Base-by-base conservation (phyloP, 2,113 vertebrate species). In the Macrotis lagotis region DNA sequence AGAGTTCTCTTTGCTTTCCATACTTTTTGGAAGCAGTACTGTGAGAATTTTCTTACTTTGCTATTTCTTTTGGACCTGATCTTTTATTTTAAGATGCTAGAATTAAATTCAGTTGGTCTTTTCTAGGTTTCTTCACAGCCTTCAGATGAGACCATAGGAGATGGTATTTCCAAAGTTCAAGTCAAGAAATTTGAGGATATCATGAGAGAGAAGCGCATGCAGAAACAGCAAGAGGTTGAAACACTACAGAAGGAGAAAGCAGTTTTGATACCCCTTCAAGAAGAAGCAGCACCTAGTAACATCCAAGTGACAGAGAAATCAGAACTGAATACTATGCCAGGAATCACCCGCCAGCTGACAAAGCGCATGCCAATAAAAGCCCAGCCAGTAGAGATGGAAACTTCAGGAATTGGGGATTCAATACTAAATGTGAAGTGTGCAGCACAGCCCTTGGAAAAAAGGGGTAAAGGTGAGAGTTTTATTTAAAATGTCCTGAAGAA, bases 171-270 rank as follows among this genome's bases (percentile, higher is more conserved):
- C 10, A 97, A 96, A 44, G 96, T 99, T 89, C 98, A 99, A 92
- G 99, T 99, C n/a, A 99, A 99, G 98, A 99, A 98, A 90, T 98
- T 99, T 92, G 99, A 99, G 89, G 99, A 99, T 96, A 98, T 99
- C 90, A 98, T 98, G 98, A 98, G 96, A 93, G 99, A 99, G 97
- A 99, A 99, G 49, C 98, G 96, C 0, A 98, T 98, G 0, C 98
- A 98, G 53, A 99, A 98, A 25, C 98, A 98, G 2, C 98, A 94
- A 14, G 98, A 99, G 59, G 98, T 97, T n/a, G 98, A 95, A 90
- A 88, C 94, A 0, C 51, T 90, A 0, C 98, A 92, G 49, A 97
- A 97, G 91, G 98, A 98, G 44, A 55, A 93, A 7, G 47, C 94
- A 4, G n/a, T 97, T 1, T 88, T 97, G 92, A 47, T 93, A 0